phyloP scores from a whole-genome alignment of 2,888 invertebrate species.

The Clusia tigrina region DNA sequence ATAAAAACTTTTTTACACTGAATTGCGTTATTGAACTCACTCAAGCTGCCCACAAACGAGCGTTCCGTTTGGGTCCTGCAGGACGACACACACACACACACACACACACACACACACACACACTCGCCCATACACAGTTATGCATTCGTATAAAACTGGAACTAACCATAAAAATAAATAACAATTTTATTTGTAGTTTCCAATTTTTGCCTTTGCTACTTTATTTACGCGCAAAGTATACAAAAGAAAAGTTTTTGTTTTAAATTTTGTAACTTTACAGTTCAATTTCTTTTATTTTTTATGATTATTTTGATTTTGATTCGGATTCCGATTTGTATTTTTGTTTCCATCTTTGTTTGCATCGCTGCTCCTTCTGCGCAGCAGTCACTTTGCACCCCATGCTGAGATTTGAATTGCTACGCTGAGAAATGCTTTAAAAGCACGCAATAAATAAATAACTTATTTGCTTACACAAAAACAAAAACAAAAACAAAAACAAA shows the following conservation, averaged over 20 bases:
- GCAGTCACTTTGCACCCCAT: background rate
- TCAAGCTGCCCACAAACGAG: too few species aligned
- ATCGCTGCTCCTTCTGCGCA: too few species aligned
- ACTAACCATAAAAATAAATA: background rate
- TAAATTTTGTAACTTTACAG: slow-evolving; percentile 56
- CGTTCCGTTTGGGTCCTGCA: too few species aligned
- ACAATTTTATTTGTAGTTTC: slow-evolving; percentile 9
- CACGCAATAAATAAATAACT: too few species aligned
- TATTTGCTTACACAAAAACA: too few species aligned
- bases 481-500: too few species aligned
- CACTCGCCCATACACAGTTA: background rate
- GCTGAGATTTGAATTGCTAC: background rate
- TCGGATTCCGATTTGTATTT: too few species aligned
- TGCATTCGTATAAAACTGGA: background rate
- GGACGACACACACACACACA: slow-evolving; percentile 30
- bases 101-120: background rate
- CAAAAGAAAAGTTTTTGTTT: slow-evolving; percentile 35
- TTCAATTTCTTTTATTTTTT: slow-evolving; percentile 53
- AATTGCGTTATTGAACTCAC: too few species aligned
- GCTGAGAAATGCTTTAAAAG: background rate
- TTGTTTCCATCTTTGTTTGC: slow-evolving; percentile 40
- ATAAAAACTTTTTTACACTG: too few species aligned
- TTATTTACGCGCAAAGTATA: slow-evolving; percentile 8
- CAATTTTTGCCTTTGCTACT: too few species aligned
- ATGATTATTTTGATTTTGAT: too few species aligned